Evolutionary conservation across 2,888 invertebrate genomes (phyloP), one percentile per base, ranked within the genome.

Genomic region (Aporophyla lueneburgensis): DNA sequence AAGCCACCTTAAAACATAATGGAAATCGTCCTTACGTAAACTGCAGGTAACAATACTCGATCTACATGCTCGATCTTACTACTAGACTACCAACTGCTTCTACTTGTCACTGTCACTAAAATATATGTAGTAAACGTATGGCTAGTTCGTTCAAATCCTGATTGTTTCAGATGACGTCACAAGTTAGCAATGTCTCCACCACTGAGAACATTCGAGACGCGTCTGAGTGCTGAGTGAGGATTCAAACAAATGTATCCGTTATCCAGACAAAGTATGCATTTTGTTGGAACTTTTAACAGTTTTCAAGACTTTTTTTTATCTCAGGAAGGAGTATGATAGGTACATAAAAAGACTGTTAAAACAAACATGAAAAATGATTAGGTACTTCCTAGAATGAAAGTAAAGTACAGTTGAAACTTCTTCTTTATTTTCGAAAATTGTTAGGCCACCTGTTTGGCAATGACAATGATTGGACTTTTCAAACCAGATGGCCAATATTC

Each of bases 161-260:
- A 84, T 86, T 73, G 74, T 81, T 86, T 81, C 72, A 78, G 71
- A 80, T 85, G 75, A 74, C 81, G 76, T 78, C 80, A 83, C 78
- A 80, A 74, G 71, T 76, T 63, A 70, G 76, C 72, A 70, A 65
- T 80, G 65, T 83, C 59, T 74, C 46, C 62, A 61, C 68, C 62
- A 56, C 58, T 59, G 65, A 74, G 78, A 79, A 74, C 77, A 76
- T 79, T 68, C 67, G 74, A 79, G 79, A 71, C 74, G 74, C 78
- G 74, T 76, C 86, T 81, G 83, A 78, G 80, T 73, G 78, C 71
- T 27, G 77, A 75, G 54, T 71, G 71, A 77, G 80, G 78, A 74
- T 61, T 71, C 72, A 67, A 69, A 65, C 87, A 70, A 78, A 81
- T 73, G 73, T 78, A 87, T 71, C 68, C 73, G 71, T 81, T 81